phyloP scores from a whole-genome alignment of 2,797 vertebrate species.

The Lycodopsis pacificus region DNA sequence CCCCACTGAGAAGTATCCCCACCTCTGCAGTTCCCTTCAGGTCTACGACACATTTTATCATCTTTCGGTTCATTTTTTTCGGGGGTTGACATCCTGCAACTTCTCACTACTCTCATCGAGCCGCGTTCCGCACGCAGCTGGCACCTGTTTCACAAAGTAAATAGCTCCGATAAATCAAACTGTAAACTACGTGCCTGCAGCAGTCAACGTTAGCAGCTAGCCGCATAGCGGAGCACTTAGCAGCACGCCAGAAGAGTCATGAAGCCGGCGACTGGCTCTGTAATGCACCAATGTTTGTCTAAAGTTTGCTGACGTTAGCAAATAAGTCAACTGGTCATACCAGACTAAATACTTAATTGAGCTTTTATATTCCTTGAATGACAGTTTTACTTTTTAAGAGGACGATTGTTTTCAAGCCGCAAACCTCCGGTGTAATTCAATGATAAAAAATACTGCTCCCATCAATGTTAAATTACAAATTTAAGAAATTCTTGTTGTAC shows the following conservation, averaged over 20 bases:
- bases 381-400: too few relatives aligned
- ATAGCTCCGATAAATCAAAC: background rate
- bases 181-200: background rate
- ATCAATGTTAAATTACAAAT: background rate
- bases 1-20: background rate
- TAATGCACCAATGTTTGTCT: background rate
- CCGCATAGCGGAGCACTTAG: background rate
- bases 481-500: too few relatives aligned
- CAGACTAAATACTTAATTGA: too few relatives aligned
- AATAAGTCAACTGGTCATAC: background rate
- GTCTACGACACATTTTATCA: background rate
- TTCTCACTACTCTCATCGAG: background rate
- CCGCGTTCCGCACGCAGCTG: too few relatives aligned
- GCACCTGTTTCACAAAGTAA: background rate
- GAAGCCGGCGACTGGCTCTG: background rate
- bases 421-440: too few relatives aligned
- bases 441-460: background rate
- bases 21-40: background rate
- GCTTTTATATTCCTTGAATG: too few relatives aligned
- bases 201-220: background rate
- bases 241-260: too few relatives aligned
- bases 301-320: background rate
- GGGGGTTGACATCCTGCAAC: background rate
- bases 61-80: background rate
- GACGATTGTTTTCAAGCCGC: too few relatives aligned